These are phyloP conservation scores for Thecocarcelia acutangulata DNA, from an alignment of 2,888 invertebrate genomes.

Conservation along the genomic window DNA sequence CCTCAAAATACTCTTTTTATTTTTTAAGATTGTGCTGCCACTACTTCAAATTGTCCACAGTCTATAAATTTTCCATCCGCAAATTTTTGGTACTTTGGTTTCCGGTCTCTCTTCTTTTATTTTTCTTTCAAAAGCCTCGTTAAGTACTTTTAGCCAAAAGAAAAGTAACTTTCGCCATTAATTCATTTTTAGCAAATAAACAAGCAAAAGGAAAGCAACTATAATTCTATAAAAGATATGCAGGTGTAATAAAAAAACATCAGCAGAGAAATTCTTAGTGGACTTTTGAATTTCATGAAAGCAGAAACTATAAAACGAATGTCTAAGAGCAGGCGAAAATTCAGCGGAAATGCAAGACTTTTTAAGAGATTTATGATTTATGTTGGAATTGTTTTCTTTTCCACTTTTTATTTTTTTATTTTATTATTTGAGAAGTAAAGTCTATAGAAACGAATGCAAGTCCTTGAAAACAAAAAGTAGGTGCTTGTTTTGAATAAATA, in stretches of 20 bases:
- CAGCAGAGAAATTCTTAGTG: background rate
- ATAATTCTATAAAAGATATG: slow-evolving; percentile 27
- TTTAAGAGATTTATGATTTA: slow-evolving; percentile 14
- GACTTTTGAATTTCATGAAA: slow-evolving; percentile 31
- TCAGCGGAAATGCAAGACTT: slow-evolving; percentile 22
- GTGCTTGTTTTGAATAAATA: background rate
- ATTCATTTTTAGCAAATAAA: slow-evolving; percentile 19
- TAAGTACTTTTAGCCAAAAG: slow-evolving; percentile 44
- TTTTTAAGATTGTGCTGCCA: background rate
- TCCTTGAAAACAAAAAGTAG: background rate
- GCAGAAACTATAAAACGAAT: background rate
- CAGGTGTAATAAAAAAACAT: slow-evolving; percentile 40
- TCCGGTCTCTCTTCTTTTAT: background rate
- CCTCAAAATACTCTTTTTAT: background rate
- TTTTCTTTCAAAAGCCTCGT: slow-evolving; percentile 25
- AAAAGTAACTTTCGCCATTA: slow-evolving; percentile 44
- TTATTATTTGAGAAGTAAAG: no score
- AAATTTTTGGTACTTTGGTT: slow-evolving; percentile 18
- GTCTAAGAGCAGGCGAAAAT: background rate
- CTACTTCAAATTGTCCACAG: slow-evolving; percentile 22
- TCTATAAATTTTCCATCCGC: slow-evolving; percentile 30
- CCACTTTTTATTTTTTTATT: no score
- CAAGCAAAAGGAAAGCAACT: background rate
- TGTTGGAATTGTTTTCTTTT: background rate
- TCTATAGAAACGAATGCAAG: background rate